Base-by-base conservation (phyloP, 2,113 vertebrate species). In the Grammomys dolichurus region DNA sequence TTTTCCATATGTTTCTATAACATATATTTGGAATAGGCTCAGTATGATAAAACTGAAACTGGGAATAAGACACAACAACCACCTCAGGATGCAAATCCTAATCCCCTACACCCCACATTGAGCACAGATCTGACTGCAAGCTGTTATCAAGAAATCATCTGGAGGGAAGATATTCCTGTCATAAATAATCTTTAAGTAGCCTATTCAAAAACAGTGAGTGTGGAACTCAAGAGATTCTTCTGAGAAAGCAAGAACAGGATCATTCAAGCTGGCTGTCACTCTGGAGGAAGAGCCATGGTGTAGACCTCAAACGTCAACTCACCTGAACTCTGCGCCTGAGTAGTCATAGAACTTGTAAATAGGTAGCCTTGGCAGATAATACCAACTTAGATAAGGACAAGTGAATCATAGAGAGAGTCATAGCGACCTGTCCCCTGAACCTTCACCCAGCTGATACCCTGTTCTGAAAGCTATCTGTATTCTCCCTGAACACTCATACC, bases 101-200 rank as follows among this genome's bases (percentile, higher is more conserved):
- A 69, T 43, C 40, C 87, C 9, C 40, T 24, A 22, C 3, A 73
- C 4, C 67, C 12, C 36, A 10, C 6, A 9, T 9, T 40, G 40
- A 33, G 48, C 11, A 43, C 43, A 43, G 36, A 13, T n/a, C 76
- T 69, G 76, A 89, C 12, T 69, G 26, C 17, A 90, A 90, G 14
- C 85, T 69, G 75, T 13, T 56, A 88, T 76, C 48, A 60, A 96
- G 43, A 93, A 77, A 67, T 87, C 51, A 20, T 88, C 88, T 60
- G 60, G 84, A 96, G 75, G 67, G 84, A 43, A 92, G 36, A 54
- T 20, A 28, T 63, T 65, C 90, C 87, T 85, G 4, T 92, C 26
- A 76, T 92, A 84, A 85, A 26, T 92, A 82, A 81, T 63, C 20
- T 92, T 90, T 87, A 80, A 95, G 77, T 31, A 85, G 67, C 43